Evolutionary conservation across 2,113 vertebrate genomes (phyloP).

Genomic region (mouse (Mus musculus)): GRCm39 chr10:30301501-30302000

Average conservation of each 20-base stretch:
- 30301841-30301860: not conserved
- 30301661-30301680: not conserved
- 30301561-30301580: not conserved
- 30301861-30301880: not conserved
- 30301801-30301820: not conserved
- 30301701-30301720: not conserved
- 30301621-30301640: not conserved
- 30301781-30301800: not conserved
- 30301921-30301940: not conserved
- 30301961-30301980: not conserved
- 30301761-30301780: not conserved
- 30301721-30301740: not conserved
- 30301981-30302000: too few species aligned
- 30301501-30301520: not conserved
- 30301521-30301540: not conserved
- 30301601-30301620: not conserved
- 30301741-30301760: not conserved
- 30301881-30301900: not conserved
- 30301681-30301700: not conserved
- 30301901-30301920: not conserved
- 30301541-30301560: not conserved
- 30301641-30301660: not conserved
- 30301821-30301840: not conserved
- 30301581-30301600: conserved; percentile 15
- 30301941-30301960: not conserved